These are phyloP conservation scores for Ptilonorhynchus violaceus DNA, from an alignment of 2,113 vertebrate species.

Conservation along the genomic window DNA sequence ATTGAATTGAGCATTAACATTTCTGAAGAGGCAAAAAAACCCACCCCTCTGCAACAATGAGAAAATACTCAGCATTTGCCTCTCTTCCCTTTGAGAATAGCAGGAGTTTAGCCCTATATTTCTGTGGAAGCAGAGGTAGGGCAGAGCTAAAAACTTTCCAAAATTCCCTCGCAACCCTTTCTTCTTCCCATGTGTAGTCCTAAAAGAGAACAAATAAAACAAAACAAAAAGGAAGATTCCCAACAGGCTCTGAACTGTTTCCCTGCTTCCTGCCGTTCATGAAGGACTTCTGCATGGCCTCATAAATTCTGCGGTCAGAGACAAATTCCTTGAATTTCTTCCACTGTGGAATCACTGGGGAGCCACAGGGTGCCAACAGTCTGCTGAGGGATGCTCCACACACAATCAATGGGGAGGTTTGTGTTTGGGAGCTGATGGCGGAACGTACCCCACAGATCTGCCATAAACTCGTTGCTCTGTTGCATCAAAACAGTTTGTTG, in stretches of 20 bases:
- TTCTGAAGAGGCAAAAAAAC: neutral
- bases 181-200: slow-evolving; percentile 1
- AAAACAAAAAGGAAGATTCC: slow-evolving; percentile 2
- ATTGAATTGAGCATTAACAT: neutral
- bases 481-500: neutral
- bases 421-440: neutral
- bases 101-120: neutral
- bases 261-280: neutral
- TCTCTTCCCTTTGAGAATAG: neutral
- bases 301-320: slow-evolving; percentile 35
- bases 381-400: neutral
- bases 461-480: neutral
- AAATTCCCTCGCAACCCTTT: neutral
- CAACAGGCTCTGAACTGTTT: neutral
- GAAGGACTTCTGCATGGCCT: slow-evolving; percentile 18
- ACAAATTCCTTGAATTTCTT: slow-evolving; percentile 57
- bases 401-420: neutral
- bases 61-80: neutral
- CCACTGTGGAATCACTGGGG: slow-evolving; percentile 19
- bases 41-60: neutral
- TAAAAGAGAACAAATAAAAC: slow-evolving; percentile 27
- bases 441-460: neutral
- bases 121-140: neutral
- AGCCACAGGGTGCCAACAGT: neutral
- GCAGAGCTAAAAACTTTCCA: slow-evolving; percentile 22